Evolutionary conservation across 2,888 invertebrate species (phyloP).

Genomic region (Zygothrica quintamaculata): DNA sequence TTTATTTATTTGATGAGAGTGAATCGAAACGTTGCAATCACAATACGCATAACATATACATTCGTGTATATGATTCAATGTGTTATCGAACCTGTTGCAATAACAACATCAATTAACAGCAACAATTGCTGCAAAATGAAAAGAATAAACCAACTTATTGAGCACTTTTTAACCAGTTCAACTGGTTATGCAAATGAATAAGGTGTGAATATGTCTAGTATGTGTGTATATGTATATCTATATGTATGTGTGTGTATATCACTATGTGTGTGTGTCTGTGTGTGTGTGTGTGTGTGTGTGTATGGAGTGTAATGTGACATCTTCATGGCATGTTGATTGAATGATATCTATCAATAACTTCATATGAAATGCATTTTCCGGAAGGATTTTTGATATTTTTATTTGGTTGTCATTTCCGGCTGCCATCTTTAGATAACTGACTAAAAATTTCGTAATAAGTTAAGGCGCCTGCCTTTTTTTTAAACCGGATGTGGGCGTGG

Average conservation of each 20-base stretch:
- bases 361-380: neutral
- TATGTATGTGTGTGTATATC: neutral
- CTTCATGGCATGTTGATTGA: constrained; percentile 1
- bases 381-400: neutral
- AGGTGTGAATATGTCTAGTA: constrained; percentile 47
- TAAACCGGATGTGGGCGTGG: constrained; percentile 44
- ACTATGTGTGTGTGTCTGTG: constrained; percentile 8
- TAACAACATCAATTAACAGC: constrained; percentile 26
- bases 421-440: constrained; percentile 5
- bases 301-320: neutral
- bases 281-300: constrained; percentile 6
- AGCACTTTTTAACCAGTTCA: constrained; percentile 54
- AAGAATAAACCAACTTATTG: constrained; percentile 33
- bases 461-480: constrained; percentile 8
- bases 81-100: constrained; percentile 35
- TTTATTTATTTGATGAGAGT: too few species aligned
- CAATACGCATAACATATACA: neutral
- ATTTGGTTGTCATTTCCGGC: constrained; percentile 28
- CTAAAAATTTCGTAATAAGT: constrained; percentile 11
- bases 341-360: constrained; percentile 2
- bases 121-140: constrained; percentile 53
- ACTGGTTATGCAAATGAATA: constrained; percentile 78
- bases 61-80: constrained; percentile 37
- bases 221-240: neutral
- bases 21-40: too few species aligned